Evolutionary conservation across 2,797 vertebrate genomes (phyloP).

Genomic region (Enteromius trimaculatus): DNA sequence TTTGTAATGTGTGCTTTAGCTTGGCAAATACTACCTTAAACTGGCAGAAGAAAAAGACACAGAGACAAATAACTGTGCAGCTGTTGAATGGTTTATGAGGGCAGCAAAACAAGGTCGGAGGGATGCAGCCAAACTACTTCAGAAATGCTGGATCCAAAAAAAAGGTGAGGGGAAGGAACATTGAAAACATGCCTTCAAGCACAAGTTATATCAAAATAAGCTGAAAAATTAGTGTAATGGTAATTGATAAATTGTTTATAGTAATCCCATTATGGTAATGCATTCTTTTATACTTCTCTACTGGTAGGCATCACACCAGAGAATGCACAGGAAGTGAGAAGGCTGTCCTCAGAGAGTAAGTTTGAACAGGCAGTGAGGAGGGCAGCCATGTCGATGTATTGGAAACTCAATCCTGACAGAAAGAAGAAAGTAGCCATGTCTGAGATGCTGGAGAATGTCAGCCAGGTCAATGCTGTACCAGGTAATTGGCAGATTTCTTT

Average conservation of each 20-base stretch:
- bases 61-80: conserved; percentile 84
- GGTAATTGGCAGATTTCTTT: conserved; percentile 60
- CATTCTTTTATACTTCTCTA: neutral
- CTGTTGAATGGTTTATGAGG: conserved; percentile 88
- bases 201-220: neutral
- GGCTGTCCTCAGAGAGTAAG: conserved; percentile 87
- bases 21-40: conserved; percentile 87
- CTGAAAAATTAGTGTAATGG: neutral
- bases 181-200: neutral
- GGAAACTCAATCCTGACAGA: conserved; percentile 93
- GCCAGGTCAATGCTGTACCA: conserved; percentile 81
- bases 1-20: conserved; percentile 72
- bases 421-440: conserved; percentile 88
- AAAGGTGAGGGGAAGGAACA: conserved; percentile 78
- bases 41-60: conserved; percentile 83
- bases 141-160: conserved; percentile 86
- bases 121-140: conserved; percentile 83
- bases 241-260: neutral
- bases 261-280: neutral
- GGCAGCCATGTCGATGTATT: conserved; percentile 95
- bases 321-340: conserved; percentile 87
- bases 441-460: conserved; percentile 92
- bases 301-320: conserved; percentile 87
- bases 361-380: conserved; percentile 92
- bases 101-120: conserved; percentile 92